phyloP scores from a whole-genome alignment of 92 coral and sea anemone species.

The Montipora capitata region DNA sequence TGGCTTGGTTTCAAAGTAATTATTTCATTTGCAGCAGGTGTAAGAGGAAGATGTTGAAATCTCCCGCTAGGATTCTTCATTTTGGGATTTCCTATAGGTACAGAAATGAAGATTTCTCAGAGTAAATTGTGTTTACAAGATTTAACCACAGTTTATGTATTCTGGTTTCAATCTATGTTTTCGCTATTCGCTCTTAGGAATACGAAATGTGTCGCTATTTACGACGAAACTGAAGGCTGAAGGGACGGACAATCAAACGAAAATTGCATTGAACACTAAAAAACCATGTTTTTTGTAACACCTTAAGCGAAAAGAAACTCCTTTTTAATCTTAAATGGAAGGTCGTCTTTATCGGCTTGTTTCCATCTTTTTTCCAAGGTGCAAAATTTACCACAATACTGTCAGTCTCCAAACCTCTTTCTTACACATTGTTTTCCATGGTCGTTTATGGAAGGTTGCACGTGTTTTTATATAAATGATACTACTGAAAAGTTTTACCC shows the following conservation, averaged over 20 bases:
- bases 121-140: conserved; percentile 47
- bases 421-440: conserved; percentile 38
- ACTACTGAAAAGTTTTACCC: conserved; percentile 30
- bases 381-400: conserved; percentile 25
- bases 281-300: conserved; percentile 9
- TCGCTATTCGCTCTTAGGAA: conserved; percentile 29
- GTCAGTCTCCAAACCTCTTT: conserved; percentile 20
- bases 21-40: conserved; percentile 64
- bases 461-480: conserved; percentile 51
- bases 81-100: conserved; percentile 46
- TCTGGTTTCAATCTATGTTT: conserved; percentile 23
- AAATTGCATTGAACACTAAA: neutral
- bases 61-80: conserved; percentile 63
- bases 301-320: conserved; percentile 12
- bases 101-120: conserved; percentile 48
- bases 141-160: conserved; percentile 57
- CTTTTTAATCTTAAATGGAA: conserved; percentile 2
- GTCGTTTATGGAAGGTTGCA: conserved; percentile 32
- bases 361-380: conserved; percentile 8
- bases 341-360: neutral
- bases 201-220: conserved; percentile 33
- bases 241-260: neutral
- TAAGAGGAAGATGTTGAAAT: conserved; percentile 21
- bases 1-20: conserved; percentile 59
- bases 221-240: neutral